Base-by-base conservation (phyloP, 2,797 vertebrate species). In the Zalophus californianus region DNA sequence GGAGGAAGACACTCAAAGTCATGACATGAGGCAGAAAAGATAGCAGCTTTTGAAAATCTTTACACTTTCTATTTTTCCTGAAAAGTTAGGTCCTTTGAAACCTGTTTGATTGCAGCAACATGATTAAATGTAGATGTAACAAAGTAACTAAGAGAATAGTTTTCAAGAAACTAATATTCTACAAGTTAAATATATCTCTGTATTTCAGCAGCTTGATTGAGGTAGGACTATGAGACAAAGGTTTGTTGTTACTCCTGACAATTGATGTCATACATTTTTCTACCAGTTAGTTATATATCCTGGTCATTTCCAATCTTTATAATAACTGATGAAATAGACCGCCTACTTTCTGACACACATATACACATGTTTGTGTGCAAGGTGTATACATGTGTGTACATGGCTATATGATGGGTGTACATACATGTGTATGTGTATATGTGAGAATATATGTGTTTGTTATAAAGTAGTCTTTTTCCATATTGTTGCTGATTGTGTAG, bases 101-200 rank as follows among this genome's bases (percentile, higher is more conserved):
- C 8, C 1, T 84, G 44, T 12, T 92, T 89, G 75, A 32, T 90
- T 94, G 92, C n/a, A 87, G n/a, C 32, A 91, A 20, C 32, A 78
- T 94, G 78, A 88, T 72, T 92, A 95, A 77, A 66, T 92, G 20
- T 41, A 52, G 29, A 44, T 78, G 86, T 93, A 93, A 88, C 18
- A 83, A 73, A 83, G 25, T 77, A 56, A 91, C 23, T 66, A 50
- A 72, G 35, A 94, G 38, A 94, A n/a, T 14, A 82, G 29, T 93
- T 92, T 91, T 77, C 0, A 3, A 85, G 82, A 91, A 94, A 78
- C 12, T n/a, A 41, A 54, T 68, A 68, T 60, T n/a, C 48, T 86
- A 50, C 35, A 91, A 89, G 18, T 35, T 62, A 91, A 91, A 92
- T 41, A 20, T 1, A 16, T 38, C n/a, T 56, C 54, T 93, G 13